A percentile compares a stretch with the other conserved stretches of the same genome.
Evolutionary conservation across 2,888 invertebrate species (phyloP).

Genomic region (Drosophila phalerata): DNA sequence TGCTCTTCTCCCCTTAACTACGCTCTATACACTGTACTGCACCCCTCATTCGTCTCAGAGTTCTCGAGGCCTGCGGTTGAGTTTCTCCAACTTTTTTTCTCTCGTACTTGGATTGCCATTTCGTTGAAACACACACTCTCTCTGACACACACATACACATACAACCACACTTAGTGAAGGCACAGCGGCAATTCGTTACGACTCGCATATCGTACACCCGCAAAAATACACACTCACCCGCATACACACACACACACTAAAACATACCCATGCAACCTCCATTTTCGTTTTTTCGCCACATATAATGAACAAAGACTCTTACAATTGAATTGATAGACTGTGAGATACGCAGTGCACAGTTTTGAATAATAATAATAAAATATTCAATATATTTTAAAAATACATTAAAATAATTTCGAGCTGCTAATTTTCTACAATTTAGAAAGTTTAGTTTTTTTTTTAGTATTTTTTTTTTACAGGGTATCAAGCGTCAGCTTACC

Average conservation of each 20-base stretch:
- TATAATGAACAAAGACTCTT: constrained; percentile 25
- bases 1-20: constrained; percentile 18
- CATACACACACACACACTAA: constrained; percentile 26
- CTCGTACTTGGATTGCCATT: constrained; percentile 59
- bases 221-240: constrained; percentile 22
- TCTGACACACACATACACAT: constrained; percentile 18
- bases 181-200: constrained; percentile 63
- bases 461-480: not conserved
- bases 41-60: constrained; percentile 18
- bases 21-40: constrained; percentile 13
- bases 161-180: constrained; percentile 24
- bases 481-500: constrained; percentile 9
- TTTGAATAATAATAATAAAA: not conserved
- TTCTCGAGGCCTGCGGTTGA: constrained; percentile 35
- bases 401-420: not conserved
- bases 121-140: constrained; percentile 52
- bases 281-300: constrained; percentile 48
- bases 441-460: too few species aligned
- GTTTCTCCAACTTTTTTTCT: constrained; percentile 59
- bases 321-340: not conserved
- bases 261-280: constrained; percentile 40
- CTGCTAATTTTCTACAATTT: not conserved
- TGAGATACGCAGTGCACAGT: constrained; percentile 17
- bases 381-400: not conserved
- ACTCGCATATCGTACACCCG: constrained; percentile 61